Base-by-base conservation (phyloP, 2,888 invertebrate genomes). In the Celastrina argiolus region DNA sequence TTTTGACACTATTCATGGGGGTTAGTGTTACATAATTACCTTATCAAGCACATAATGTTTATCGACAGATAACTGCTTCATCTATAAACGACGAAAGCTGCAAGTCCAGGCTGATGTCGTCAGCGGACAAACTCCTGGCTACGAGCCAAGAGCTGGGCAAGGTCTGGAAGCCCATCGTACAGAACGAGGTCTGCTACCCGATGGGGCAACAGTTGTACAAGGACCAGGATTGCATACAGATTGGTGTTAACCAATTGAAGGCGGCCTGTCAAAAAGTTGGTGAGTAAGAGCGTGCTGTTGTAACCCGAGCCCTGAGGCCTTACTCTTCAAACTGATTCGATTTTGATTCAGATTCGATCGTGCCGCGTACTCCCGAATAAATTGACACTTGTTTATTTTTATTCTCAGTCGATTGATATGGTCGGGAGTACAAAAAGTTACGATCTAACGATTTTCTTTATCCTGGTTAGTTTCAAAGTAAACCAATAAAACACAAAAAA, bases 1-100 rank as follows among this genome's bases (percentile, higher is more conserved):
- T n/a, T n/a, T n/a, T n/a, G n/a, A n/a, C n/a, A n/a, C n/a, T n/a
- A n/a, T n/a, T n/a, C n/a, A n/a, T n/a, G n/a, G n/a, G n/a, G n/a
- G n/a, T n/a, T n/a, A 39, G 39, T 39, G 42, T 14, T 14, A 42
- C 5, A 42, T n/a, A 42, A 42, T 41, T n/a, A n/a, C 7, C 7
- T 45, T 10, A 18, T 45, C 10, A 16, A 6, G 16, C 16, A 45
- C 28, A 28, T 14, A 16, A n/a, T 59, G 45, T 64, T 63, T 45
- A 56, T 51, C 8, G 10, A 28, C 69, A 82, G 82, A 69, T 82
- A 51, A 78, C 79, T 63, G 76, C 77, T 0, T 72, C 81, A 6
- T 75, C 76, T 0, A 76, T 81, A n/a, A 72, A 76, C 1, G 77
- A 79, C 7, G 71, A 72, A 0, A 73, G 71, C 12, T 79, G 81